A percentile compares a stretch with the other conserved stretches of the same genome.
phyloP scores from a whole-genome alignment of 2,888 invertebrate genomes.

The Zelleria hepariella region DNA sequence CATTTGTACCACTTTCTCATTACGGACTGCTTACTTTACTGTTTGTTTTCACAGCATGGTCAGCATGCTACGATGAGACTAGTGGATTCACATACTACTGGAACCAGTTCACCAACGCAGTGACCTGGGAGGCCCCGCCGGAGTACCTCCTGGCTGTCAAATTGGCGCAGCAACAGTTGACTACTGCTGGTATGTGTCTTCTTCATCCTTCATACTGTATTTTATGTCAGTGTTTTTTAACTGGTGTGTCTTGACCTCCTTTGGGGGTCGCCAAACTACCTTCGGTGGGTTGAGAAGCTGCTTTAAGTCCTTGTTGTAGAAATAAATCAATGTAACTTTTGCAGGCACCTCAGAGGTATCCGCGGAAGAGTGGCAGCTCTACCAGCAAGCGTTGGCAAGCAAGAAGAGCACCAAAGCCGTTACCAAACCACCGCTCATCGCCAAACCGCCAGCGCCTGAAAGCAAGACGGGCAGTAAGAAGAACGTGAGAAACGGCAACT shows the following conservation, averaged over 20 bases:
- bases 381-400: constrained; percentile 56
- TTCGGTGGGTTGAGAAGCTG: no score
- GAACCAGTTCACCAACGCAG: constrained; percentile 73
- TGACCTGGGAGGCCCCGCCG: constrained; percentile 74
- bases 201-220: no score
- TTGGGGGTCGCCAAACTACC: no score
- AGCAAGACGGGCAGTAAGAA: constrained; percentile 19
- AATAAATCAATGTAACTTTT: no score
- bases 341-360: constrained; percentile 55
- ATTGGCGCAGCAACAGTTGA: constrained; percentile 53
- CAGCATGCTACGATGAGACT: constrained; percentile 72
- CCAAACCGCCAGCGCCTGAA: constrained; percentile 22
- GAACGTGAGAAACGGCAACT: constrained; percentile 12
- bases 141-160: constrained; percentile 60
- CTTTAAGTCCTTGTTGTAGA: no score
- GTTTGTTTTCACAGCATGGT: constrained; percentile 71
- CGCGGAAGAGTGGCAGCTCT: constrained; percentile 61
- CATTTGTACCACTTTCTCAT: no score
- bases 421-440: constrained; percentile 25
- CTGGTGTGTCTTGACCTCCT: background rate
- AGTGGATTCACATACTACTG: constrained; percentile 75
- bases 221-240: no score
- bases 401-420: constrained; percentile 38
- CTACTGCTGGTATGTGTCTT: constrained; percentile 35
- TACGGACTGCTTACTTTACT: no score